Percentiles rank a stretch among this genome's conserved stretches.
Evolutionary conservation across 2,797 vertebrate genomes (phyloP).

Genomic region (Ctenopoma multispine): DNA sequence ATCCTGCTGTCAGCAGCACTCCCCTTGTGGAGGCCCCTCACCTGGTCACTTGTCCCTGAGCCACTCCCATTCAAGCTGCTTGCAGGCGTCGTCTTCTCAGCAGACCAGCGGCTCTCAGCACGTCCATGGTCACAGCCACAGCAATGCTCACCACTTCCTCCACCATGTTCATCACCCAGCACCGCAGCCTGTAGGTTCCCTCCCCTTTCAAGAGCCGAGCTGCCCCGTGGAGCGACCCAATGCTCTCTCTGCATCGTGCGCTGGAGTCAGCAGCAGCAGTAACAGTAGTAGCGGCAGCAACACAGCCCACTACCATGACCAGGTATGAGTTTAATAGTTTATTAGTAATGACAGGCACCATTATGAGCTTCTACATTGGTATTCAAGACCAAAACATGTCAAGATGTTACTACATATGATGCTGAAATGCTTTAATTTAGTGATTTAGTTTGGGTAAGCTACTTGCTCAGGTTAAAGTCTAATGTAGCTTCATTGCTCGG

Average conservation of each 20-base stretch:
- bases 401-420: too few relatives aligned
- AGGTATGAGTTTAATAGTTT: slow-evolving; percentile 80
- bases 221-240: slow-evolving; percentile 93
- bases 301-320: slow-evolving; percentile 90
- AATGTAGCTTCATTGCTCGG: not conserved
- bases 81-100: slow-evolving; percentile 89
- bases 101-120: slow-evolving; percentile 83
- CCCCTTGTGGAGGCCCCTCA: slow-evolving; percentile 92
- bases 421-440: too few relatives aligned
- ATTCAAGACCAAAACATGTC: too few relatives aligned
- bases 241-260: slow-evolving; percentile 89
- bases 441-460: too few relatives aligned
- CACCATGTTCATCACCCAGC: slow-evolving; percentile 92
- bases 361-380: too few relatives aligned
- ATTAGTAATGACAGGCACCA: too few relatives aligned
- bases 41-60: slow-evolving; percentile 90
- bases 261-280: slow-evolving; percentile 85
- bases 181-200: slow-evolving; percentile 87
- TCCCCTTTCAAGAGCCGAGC: slow-evolving; percentile 89
- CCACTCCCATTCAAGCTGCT: slow-evolving; percentile 92
- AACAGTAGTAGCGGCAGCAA: slow-evolving; percentile 70
- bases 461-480: too few relatives aligned
- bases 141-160: slow-evolving; percentile 91
- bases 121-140: slow-evolving; percentile 77
- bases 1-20: slow-evolving; percentile 98